Conservation (phyloP, 2,113 vertebrate genomes). For the Trematocara macrostoma region DNA sequence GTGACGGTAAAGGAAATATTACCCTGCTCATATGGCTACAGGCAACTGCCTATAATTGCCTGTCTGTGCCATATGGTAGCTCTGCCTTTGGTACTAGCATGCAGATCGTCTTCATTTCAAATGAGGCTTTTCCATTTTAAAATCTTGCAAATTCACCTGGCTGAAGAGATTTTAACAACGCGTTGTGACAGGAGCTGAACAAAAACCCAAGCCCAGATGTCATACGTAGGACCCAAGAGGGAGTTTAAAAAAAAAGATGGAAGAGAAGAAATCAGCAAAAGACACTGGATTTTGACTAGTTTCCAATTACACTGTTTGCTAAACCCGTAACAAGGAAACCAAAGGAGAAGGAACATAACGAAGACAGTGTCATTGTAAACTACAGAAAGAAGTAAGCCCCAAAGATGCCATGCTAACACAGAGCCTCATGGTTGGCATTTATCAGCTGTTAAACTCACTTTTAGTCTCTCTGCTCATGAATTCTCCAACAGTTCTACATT, state of each 20-base stretch:
- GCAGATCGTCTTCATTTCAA: background rate
- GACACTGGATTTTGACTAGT: background rate
- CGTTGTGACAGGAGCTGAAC: background rate
- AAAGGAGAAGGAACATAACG: background rate
- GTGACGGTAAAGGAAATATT: background rate
- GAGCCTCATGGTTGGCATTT: conserved; percentile 31
- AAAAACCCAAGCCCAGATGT: background rate
- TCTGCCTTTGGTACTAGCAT: background rate
- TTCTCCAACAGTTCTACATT: conserved; percentile 35
- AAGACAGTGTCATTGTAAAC: background rate
- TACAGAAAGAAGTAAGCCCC: background rate
- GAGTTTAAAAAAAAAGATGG: background rate
- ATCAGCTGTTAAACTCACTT: conserved; percentile 38
- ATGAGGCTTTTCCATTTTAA: conserved; percentile 4
- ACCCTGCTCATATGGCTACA: background rate
- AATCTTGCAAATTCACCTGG: background rate
- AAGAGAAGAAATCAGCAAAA: background rate
- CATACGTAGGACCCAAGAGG: background rate
- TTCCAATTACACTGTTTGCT: background rate
- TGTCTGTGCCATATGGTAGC: conserved; percentile 20
- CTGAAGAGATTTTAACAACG: background rate
- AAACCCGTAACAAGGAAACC: background rate
- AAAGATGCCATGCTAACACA: background rate
- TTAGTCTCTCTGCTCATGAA: conserved; percentile 38
- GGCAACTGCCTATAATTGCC: conserved; percentile 28